Evolutionary conservation across 2,113 vertebrate genomes (phyloP), one percentile per base, ranked within the genome.

Genomic region (Podarcis muralis): DNA sequence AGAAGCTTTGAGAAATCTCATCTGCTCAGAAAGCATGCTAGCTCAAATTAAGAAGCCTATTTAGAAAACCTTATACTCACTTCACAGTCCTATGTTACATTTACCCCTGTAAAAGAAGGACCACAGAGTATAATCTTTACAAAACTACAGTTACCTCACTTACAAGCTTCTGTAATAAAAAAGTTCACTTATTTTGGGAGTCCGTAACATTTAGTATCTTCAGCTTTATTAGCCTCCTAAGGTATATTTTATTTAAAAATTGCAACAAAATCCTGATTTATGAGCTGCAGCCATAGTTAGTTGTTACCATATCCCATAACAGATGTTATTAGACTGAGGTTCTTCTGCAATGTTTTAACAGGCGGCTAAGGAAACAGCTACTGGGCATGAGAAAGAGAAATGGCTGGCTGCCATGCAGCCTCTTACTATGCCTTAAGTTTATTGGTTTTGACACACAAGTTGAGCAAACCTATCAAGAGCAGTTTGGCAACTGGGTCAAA

Each of bases 171-270:
- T 20, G 40, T 81, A 78, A 76, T 86, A 89, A 71, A 37, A 25
- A 74, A 3, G 6, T 65, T 66, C 22, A 25, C 88, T 91, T 85
- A 72, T 9, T 87, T 85, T 71, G 62, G 82, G 89, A 59, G 59
- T 77, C 71, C 16, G 4, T 81, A 88, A 83, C 57, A 77, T 83
- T 77, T 77, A 53, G 30, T 27, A 68, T 75, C 81, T 83, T 68
- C 22, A 77, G 25, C 43, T 88, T 74, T 35, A 0, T 7, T 68
- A 62, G 81, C 77, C 87, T 88, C 76, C 81, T 35, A 74, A 87
- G 68, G 12, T 27, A 2, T 3, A 9, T 59, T 66, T 53, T 68
- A 65, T 3, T 27, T 68, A 40, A 76, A 86, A 4, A 57, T 4
- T 22, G 59, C 85, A 68, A 68, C 59, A 80, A 25, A 66, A 32